Evolutionary conservation across 1,140 invertebrate species (phyloP), one percentile per base, ranked within the genome.

Genomic region (Zaprionus capensis): DNA sequence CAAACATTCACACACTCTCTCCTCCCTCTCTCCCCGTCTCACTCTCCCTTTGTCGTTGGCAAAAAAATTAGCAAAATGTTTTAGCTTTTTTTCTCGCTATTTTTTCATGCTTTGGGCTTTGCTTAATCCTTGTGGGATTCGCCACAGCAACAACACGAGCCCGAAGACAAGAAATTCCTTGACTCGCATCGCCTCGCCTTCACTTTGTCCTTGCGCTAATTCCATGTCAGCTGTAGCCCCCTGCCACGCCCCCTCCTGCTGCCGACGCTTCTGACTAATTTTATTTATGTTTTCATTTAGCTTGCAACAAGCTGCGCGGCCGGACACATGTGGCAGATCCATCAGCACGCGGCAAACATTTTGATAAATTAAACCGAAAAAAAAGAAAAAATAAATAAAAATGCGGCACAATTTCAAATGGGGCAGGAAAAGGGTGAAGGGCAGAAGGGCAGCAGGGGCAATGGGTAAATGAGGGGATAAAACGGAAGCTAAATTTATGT

Each of bases 281-380:
- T 81, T 88, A 78, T 82, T 80, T 86, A 87, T 86, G 84, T 80
- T 86, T 86, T 81, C 78, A 80, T 86, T 86, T 82, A 64, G 56
- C 78, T 66, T 24, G 34, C 22, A 17, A 46, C 41, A 17, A 38
- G 36, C 36, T 15, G 17, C 31, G 20, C 51, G 11, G 49, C 26
- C 26, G 55, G 66, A 56, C 53, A 64, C 61, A 63, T 64, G 76
- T 58, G 56, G 51, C 78, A 68, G 65, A 46, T 85, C 82, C 78
- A 74, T 85, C 82, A 85, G 53, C 82, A 68, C 46, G 41, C 44
- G 70, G 58, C 76, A 82, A 87, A 74, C 80, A 80, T 84, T 84
- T 87, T 79, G 80, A 88, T 87, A 87, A 81, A 88, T 87, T 73
- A 74, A 66, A 56, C 55, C 44, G 22, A 56, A 55, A 66, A 76